Percentiles rank a stretch among this genome's conserved stretches.
These are phyloP conservation scores for Daktulosphaira vitifoliae DNA, from an alignment of 1,140 invertebrate genomes.

Conservation along the genomic window DNA sequence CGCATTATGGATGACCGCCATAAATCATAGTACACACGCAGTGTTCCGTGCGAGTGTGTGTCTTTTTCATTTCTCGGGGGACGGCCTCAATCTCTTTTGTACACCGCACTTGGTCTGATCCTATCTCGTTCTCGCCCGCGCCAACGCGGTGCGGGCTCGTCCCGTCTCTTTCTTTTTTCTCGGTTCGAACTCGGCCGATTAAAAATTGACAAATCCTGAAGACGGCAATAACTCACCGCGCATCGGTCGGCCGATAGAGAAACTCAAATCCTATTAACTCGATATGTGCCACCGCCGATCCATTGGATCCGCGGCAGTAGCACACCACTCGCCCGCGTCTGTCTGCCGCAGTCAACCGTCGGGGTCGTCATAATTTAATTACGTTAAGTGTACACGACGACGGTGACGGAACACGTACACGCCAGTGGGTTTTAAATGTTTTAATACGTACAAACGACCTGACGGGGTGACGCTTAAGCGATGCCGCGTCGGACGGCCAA, in stretches of 20 bases:
- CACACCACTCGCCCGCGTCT: background rate
- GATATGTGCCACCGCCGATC: background rate
- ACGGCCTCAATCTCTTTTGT: constrained; percentile 19
- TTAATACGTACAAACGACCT: constrained; percentile 31
- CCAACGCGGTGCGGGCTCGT: too few relatives aligned
- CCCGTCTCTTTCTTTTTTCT: background rate
- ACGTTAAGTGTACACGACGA: constrained; percentile 10
- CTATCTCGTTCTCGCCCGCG: too few relatives aligned
- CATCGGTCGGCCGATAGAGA: background rate
- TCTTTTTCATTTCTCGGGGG: constrained; percentile 1
- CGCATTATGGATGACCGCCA: constrained; percentile 28
- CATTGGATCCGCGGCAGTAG: background rate
- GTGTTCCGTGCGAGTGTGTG: background rate
- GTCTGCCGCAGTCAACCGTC: background rate
- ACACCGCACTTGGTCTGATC: background rate
- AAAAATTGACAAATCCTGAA: constrained; percentile 34
- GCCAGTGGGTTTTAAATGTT: constrained; percentile 28
- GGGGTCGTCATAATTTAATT: constrained; percentile 20
- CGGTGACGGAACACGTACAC: background rate
- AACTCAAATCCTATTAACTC: constrained; percentile 33
- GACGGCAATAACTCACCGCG: constrained; percentile 32
- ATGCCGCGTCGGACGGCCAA: background rate
- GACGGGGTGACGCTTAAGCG: background rate
- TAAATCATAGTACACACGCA: constrained; percentile 5
- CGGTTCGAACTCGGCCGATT: background rate